Evolutionary conservation across 2,113 vertebrate genomes (phyloP).

Genomic region (Plecturocebus donacophilus): DNA sequence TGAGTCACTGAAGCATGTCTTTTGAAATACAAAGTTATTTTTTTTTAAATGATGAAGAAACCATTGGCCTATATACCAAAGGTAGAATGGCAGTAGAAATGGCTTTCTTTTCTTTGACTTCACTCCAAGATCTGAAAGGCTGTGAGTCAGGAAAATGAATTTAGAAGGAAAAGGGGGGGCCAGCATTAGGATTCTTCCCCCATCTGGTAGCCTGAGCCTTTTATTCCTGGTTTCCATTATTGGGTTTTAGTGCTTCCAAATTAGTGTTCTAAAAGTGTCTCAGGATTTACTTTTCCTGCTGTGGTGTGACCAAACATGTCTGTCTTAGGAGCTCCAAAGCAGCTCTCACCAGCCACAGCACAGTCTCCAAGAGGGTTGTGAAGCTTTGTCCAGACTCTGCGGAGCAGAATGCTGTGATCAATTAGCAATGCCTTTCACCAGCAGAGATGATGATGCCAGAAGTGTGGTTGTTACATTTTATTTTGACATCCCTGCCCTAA

Average conservation of each 20-base stretch:
- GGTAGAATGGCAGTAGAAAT: background rate
- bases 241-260: background rate
- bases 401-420: background rate
- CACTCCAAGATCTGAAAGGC: background rate
- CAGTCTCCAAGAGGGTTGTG: background rate
- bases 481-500: background rate
- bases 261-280: background rate
- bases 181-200: background rate
- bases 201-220: background rate
- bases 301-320: background rate
- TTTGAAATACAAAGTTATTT: constrained; percentile 19
- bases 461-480: background rate
- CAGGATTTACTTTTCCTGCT: background rate
- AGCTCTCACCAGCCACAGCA: background rate
- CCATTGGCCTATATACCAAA: background rate
- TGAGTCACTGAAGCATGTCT: constrained; percentile 29
- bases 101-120: background rate
- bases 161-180: background rate
- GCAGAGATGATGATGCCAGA: too few relatives aligned
- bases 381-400: background rate
- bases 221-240: background rate
- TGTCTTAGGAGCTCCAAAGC: background rate
- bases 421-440: background rate
- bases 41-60: constrained; percentile 35
- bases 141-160: background rate